These are phyloP conservation scores for Vespertilio murinus DNA, from an alignment of 2,797 vertebrate genomes.

Conservation along the genomic window DNA sequence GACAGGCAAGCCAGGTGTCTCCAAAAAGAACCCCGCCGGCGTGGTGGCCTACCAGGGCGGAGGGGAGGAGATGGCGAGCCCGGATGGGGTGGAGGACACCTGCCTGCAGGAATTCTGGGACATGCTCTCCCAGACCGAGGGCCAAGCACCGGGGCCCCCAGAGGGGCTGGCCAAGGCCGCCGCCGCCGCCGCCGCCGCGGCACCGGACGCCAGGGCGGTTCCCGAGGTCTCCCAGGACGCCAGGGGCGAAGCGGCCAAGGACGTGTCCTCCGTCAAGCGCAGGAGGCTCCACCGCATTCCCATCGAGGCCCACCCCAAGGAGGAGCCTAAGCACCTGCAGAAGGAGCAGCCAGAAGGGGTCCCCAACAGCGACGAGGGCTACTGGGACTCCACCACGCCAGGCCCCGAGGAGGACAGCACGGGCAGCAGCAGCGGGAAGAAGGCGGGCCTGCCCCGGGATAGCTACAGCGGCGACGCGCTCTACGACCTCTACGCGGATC, in stretches of 20 bases:
- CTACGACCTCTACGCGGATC: slow-evolving; percentile 92
- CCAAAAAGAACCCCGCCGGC: slow-evolving; percentile 89
- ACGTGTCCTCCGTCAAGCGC: slow-evolving; percentile 85
- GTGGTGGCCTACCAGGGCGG: slow-evolving; percentile 97
- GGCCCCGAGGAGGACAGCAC: slow-evolving; percentile 91
- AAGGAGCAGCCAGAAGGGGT: slow-evolving; percentile 88
- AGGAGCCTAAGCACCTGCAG: slow-evolving; percentile 84
- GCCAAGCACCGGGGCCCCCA: slow-evolving; percentile 54
- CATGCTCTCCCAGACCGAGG: slow-evolving; percentile 92
- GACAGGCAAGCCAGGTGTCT: slow-evolving; percentile 84
- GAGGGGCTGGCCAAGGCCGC: slow-evolving; percentile 67
- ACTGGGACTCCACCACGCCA: slow-evolving; percentile 95
- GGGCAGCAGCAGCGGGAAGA: slow-evolving; percentile 81
- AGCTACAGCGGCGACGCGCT: slow-evolving; percentile 95
- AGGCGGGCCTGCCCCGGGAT: slow-evolving; percentile 88
- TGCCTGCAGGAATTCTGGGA: slow-evolving; percentile 97
- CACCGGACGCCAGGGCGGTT: slow-evolving; percentile 16
- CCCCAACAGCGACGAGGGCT: slow-evolving; percentile 94
- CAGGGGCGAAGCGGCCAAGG: slow-evolving; percentile 76
- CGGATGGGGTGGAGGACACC: slow-evolving; percentile 94
- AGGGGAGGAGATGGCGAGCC: slow-evolving; percentile 99
- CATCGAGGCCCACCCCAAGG: slow-evolving; percentile 87
- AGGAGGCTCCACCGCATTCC: slow-evolving; percentile 91
- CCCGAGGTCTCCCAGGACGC: slow-evolving; percentile 74
- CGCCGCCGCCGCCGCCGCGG: not conserved